Evolutionary conservation across 2,797 vertebrate genomes (phyloP).

Genomic region (Falco concolor): DNA sequence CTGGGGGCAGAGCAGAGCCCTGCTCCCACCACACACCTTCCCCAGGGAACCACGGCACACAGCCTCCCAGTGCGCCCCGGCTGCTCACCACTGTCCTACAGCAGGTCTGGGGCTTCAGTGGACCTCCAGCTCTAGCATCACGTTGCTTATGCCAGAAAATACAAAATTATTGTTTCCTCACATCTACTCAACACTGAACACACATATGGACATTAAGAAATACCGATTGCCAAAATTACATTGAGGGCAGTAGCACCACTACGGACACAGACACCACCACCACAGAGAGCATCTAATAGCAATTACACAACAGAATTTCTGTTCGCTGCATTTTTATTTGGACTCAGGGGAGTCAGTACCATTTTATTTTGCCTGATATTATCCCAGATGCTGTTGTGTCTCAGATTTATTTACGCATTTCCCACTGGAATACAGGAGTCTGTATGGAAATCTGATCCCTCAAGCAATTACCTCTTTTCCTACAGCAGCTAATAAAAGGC

Average conservation of each 20-base stretch:
- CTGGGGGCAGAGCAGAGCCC: neutral
- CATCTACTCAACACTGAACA: no score
- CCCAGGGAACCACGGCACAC: accelerated
- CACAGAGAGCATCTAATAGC: neutral
- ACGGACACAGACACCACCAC: neutral
- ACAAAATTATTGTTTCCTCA: neutral
- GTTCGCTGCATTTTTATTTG: neutral
- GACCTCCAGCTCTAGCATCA: neutral
- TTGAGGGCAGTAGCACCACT: no score
- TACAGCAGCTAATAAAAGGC: neutral
- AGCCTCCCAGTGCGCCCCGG: accelerated
- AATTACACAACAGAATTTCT: neutral
- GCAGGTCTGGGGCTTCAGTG: accelerated
- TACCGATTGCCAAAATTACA: neutral
- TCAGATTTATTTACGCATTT: neutral
- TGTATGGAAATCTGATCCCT: neutral
- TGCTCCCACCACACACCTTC: accelerated
- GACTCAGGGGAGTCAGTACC: neutral
- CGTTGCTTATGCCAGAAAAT: neutral
- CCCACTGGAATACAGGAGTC: neutral
- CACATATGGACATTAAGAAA: neutral
- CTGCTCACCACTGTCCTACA: accelerated
- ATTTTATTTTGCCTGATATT: neutral
- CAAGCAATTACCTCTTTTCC: neutral
- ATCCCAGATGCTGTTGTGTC: neutral